A percentile compares a stretch with the other conserved stretches of the same genome.
Conservation (phyloP, 2,888 invertebrate genomes). For the Unio pictorum region DNA sequence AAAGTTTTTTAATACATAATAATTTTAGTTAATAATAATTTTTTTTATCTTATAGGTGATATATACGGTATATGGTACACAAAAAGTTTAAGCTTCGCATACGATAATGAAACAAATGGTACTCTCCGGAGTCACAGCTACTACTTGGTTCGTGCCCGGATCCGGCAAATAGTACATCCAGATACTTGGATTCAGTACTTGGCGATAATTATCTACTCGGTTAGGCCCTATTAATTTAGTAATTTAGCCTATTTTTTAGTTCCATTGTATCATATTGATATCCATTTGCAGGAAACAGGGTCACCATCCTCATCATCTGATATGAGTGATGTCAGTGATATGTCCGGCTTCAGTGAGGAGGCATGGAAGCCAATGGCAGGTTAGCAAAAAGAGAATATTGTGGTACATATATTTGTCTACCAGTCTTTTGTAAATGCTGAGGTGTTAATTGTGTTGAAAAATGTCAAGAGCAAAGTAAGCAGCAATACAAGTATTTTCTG, state of each 20-base stretch:
- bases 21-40: no score
- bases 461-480: not conserved
- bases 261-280: not conserved
- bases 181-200: no score
- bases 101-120: no score
- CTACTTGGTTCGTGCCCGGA: no score
- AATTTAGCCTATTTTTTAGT: not conserved
- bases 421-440: not conserved
- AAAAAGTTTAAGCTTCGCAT: no score
- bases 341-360: slow-evolving; percentile 78
- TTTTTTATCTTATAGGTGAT: no score
- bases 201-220: no score
- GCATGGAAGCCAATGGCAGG: slow-evolving; percentile 77
- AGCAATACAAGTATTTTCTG: not conserved
- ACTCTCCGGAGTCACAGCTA: no score
- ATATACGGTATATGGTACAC: no score
- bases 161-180: no score
- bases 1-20: no score
- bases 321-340: slow-evolving; percentile 76
- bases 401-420: not conserved
- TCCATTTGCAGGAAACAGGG: slow-evolving; percentile 8
- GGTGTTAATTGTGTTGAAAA: not conserved
- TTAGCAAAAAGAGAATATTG: slow-evolving; percentile 4
- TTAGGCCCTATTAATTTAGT: no score
- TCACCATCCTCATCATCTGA: slow-evolving; percentile 20